phyloP scores from a whole-genome alignment of 2,113 vertebrate genomes.

The Petrocephalus microphthalmus region DNA sequence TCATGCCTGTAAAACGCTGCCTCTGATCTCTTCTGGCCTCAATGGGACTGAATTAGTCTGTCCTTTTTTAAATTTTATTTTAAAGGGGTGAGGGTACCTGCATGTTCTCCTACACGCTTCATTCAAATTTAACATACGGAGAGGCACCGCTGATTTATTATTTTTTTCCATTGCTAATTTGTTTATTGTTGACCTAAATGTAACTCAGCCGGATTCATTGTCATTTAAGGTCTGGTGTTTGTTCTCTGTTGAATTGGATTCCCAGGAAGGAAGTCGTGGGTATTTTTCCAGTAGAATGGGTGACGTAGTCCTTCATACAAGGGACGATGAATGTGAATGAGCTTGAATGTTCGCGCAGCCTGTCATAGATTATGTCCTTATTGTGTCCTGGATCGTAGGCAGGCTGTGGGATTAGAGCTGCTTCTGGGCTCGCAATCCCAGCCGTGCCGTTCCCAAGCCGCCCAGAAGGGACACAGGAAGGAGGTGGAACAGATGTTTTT shows the following conservation, averaged over 20 bases:
- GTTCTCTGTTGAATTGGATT: background rate
- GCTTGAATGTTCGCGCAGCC: background rate
- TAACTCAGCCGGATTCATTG: background rate
- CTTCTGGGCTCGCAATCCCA: background rate
- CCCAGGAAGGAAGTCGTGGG: background rate
- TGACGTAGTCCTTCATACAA: background rate
- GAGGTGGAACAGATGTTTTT: background rate
- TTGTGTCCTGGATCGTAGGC: background rate
- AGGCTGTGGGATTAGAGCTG: background rate
- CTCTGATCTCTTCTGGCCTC: background rate
- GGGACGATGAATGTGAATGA: background rate
- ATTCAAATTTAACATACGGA: background rate
- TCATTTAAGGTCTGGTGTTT: background rate
- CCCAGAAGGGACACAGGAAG: background rate
- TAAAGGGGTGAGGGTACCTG: background rate
- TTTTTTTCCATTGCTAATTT: background rate
- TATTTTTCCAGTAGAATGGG: background rate
- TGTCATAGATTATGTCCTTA: background rate
- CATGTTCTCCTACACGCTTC: background rate
- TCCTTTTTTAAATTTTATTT: background rate
- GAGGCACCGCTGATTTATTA: background rate
- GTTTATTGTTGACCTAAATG: constrained; percentile 2
- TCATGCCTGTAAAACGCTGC: background rate
- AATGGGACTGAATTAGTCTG: background rate
- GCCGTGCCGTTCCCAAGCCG: background rate